Conservation (phyloP, 2,888 invertebrate species). For the Eugnorisma glareosa region DNA sequence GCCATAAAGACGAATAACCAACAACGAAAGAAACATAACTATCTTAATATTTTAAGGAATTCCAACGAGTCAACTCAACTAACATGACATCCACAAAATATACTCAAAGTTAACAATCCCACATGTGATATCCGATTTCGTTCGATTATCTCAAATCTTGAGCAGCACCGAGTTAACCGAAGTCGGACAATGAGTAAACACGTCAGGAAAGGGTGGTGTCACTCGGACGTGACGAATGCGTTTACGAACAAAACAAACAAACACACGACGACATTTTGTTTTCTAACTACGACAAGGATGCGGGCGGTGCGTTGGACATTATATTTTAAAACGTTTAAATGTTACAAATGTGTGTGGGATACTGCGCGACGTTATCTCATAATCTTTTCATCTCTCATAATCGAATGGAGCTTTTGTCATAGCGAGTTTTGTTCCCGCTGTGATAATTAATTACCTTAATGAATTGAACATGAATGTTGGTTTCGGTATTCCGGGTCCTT, state of each 20-base stretch:
- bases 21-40: conserved; percentile 10
- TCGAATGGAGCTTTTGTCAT: conserved; percentile 47
- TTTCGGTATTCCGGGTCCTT: conserved; percentile 14
- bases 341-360: conserved; percentile 71
- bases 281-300: conserved; percentile 73
- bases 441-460: conserved; percentile 58
- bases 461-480: conserved; percentile 46
- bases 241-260: conserved; percentile 82
- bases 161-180: conserved; percentile 34
- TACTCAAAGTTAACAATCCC: conserved; percentile 45
- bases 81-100: conserved; percentile 53
- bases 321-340: conserved; percentile 76
- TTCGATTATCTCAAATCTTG: conserved; percentile 63
- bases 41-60: conserved; percentile 26
- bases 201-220: conserved; percentile 65
- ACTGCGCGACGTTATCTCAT: conserved; percentile 57
- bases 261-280: conserved; percentile 77
- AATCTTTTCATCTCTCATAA: conserved; percentile 56
- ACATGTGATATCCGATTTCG: conserved; percentile 63
- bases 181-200: conserved; percentile 61
- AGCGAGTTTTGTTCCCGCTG: conserved; percentile 50
- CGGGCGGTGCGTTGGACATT: conserved; percentile 73
- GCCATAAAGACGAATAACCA: not conserved
- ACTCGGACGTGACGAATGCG: conserved; percentile 77
- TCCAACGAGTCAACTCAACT: conserved; percentile 33